Conservation (phyloP, 2,113 vertebrate genomes). For the Megaceryle torquata region DNA sequence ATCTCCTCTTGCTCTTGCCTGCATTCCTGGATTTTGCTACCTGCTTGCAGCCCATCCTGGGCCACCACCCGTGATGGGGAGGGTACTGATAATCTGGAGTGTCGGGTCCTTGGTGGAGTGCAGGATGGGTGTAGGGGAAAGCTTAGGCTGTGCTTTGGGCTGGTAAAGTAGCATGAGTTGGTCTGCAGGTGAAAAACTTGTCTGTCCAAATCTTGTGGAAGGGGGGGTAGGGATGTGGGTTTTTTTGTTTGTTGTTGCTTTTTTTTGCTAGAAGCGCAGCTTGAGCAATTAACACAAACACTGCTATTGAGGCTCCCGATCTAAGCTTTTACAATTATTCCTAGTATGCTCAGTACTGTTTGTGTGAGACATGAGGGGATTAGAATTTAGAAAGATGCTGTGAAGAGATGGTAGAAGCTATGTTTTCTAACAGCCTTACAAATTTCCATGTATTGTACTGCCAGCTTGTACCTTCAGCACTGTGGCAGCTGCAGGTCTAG, state of each 20-base stretch:
- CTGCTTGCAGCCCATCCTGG: neutral
- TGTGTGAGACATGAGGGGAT: neutral
- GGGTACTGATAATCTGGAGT: neutral
- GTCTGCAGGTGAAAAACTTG: neutral
- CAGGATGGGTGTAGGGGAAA: neutral
- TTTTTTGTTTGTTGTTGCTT: neutral
- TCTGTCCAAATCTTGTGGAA: neutral
- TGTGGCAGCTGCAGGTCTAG: neutral
- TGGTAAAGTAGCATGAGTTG: neutral
- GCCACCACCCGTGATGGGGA: accelerated
- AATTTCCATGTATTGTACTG: neutral
- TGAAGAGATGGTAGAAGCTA: neutral
- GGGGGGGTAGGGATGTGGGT: neutral
- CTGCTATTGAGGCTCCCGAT: neutral
- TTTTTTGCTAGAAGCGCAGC: neutral
- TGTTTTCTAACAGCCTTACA: neutral
- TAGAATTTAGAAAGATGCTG: neutral
- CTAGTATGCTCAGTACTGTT: neutral
- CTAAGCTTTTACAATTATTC: neutral
- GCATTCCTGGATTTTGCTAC: neutral
- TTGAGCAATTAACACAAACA: neutral
- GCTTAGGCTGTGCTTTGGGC: neutral
- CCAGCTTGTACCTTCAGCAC: neutral
- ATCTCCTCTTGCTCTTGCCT: neutral
- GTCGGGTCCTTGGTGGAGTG: neutral